A percentile compares a stretch with the other conserved stretches of the same genome.
Evolutionary conservation across 2,888 invertebrate species (phyloP).

Genomic region (Scaptomyza flava): DNA sequence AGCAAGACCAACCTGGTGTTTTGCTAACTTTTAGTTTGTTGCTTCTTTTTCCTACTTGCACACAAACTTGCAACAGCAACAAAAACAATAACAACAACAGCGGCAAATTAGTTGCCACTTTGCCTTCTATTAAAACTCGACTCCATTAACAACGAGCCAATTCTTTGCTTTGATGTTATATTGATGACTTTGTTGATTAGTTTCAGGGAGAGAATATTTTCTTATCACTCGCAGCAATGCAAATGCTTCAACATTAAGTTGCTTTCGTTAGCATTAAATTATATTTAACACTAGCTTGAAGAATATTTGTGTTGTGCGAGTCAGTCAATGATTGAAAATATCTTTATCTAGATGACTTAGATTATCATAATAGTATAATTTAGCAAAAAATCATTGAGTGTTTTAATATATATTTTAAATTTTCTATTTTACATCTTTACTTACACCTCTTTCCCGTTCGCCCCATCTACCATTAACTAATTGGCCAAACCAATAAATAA

Average conservation of each 20-base stretch:
- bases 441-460: neutral
- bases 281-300: constrained; percentile 39
- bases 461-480: neutral
- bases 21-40: constrained; percentile 28
- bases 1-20: constrained; percentile 35
- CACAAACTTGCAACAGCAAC: constrained; percentile 7
- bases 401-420: too few species aligned
- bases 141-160: constrained; percentile 19
- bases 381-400: too few species aligned
- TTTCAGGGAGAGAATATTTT: neutral
- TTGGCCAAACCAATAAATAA: neutral
- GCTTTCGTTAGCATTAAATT: constrained; percentile 52
- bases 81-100: constrained; percentile 14
- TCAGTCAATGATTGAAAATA: neutral
- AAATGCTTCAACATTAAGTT: constrained; percentile 37
- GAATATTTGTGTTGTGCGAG: neutral
- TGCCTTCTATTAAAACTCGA: constrained; percentile 1
- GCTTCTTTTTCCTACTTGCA: neutral
- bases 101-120: constrained; percentile 45
- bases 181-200: constrained; percentile 72
- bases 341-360: too few species aligned
- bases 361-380: too few species aligned
- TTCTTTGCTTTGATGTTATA: constrained; percentile 65
- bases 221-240: constrained; percentile 19
- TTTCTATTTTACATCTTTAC: neutral